These are phyloP conservation scores for Anisognathus igniventris DNA, from an alignment of 2,797 vertebrate genomes.

Conservation along the genomic window DNA sequence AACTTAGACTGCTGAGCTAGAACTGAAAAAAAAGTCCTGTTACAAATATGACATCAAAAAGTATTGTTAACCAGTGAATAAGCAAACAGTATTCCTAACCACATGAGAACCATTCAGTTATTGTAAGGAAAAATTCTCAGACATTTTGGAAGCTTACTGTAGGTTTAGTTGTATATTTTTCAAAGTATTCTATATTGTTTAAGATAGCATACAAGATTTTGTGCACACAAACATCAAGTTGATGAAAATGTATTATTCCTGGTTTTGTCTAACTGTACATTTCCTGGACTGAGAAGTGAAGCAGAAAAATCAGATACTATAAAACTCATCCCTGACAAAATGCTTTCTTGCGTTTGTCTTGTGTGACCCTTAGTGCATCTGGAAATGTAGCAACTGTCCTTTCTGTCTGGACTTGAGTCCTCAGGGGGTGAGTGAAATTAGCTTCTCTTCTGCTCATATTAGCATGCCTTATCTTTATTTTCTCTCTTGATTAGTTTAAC, in stretches of 20 bases:
- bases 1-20: not conserved
- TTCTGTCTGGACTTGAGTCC: not conserved
- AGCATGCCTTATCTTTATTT: not conserved
- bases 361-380: not conserved
- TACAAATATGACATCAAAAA: not conserved
- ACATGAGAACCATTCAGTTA: not conserved
- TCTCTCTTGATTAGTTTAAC: not conserved
- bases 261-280: not conserved
- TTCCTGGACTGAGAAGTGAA: not conserved
- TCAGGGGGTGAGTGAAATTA: not conserved
- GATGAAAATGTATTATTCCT: not conserved
- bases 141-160: not conserved
- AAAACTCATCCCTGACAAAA: not conserved
- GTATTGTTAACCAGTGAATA: not conserved
- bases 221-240: not conserved
- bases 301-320: not conserved
- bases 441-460: not conserved
- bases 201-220: not conserved
- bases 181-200: not conserved
- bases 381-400: not conserved
- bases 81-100: not conserved
- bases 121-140: not conserved
- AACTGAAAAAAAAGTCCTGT: not conserved
- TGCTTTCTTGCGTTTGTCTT: not conserved
- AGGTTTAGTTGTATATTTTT: not conserved